phyloP scores from a whole-genome alignment of 1,140 invertebrate species.

The Trachymyrmex cornetzi region DNA sequence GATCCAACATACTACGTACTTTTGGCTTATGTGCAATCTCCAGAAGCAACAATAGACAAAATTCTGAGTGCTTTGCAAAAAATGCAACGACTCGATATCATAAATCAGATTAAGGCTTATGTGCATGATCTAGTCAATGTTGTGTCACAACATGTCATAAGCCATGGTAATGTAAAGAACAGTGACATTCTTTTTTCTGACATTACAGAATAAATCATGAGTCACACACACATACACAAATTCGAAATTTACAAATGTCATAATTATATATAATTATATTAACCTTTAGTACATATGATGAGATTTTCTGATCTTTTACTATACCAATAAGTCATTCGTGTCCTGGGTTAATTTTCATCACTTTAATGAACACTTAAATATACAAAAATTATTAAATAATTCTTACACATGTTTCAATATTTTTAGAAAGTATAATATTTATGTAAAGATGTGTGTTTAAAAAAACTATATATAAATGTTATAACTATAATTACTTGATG shows the following conservation, averaged over 20 bases:
- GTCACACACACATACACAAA: not conserved
- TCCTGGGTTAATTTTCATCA: too few species aligned
- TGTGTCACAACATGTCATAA: constrained; percentile 31
- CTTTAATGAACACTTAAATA: too few species aligned
- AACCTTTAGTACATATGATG: not conserved
- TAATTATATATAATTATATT: not conserved
- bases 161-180: constrained; percentile 46
- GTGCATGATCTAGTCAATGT: constrained; percentile 70
- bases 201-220: constrained; percentile 28
- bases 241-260: not conserved
- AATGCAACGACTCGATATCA: constrained; percentile 79
- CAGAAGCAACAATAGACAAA: constrained; percentile 78
- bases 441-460: too few species aligned
- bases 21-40: constrained; percentile 77
- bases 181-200: not conserved
- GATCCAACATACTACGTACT: constrained; percentile 82
- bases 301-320: too few species aligned
- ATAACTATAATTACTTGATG: too few species aligned
- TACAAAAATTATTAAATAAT: too few species aligned
- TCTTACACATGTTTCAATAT: too few species aligned
- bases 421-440: too few species aligned
- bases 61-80: constrained; percentile 75
- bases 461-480: too few species aligned
- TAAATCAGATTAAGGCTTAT: constrained; percentile 76
- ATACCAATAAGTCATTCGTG: too few species aligned